Evolutionary conservation across 2,888 invertebrate species (phyloP).

Genomic region (Chrysotoxum bicinctum): DNA sequence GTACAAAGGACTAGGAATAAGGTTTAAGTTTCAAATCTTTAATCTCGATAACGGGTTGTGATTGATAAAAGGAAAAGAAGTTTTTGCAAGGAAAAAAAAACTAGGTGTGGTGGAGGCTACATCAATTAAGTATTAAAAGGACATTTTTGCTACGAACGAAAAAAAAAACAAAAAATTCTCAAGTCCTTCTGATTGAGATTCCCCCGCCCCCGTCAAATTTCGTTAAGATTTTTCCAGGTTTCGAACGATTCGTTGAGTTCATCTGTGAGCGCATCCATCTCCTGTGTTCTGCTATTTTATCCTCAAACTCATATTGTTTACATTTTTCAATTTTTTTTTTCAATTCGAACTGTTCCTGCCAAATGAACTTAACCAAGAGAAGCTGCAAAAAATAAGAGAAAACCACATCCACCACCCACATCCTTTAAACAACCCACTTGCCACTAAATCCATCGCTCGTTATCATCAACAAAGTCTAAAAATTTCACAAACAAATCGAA

Average conservation of each 20-base stretch:
- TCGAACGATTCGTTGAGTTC: slow-evolving; percentile 69
- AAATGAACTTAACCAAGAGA: slow-evolving; percentile 58
- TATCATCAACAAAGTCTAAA: slow-evolving; percentile 51
- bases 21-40: slow-evolving; percentile 17
- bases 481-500: slow-evolving; percentile 40
- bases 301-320: slow-evolving; percentile 71
- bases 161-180: slow-evolving; percentile 43
- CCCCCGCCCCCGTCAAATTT: slow-evolving; percentile 52
- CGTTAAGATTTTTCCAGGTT: slow-evolving; percentile 68
- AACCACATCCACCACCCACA: slow-evolving; percentile 17
- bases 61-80: slow-evolving; percentile 9
- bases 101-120: slow-evolving; percentile 70
- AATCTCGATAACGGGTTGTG: slow-evolving; percentile 31
- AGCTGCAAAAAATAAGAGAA: slow-evolving; percentile 52
- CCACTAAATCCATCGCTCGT: slow-evolving; percentile 29
- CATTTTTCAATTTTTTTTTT: slow-evolving; percentile 52
- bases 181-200: slow-evolving; percentile 64
- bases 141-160: slow-evolving; percentile 58
- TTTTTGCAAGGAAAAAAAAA: slow-evolving; percentile 46
- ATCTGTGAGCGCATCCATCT: slow-evolving; percentile 50
- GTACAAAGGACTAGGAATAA: slow-evolving; percentile 32
- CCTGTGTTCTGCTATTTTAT: slow-evolving; percentile 56
- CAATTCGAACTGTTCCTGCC: background rate
- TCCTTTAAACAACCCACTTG: slow-evolving; percentile 9
- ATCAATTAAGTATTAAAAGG: slow-evolving; percentile 64